Conservation (phyloP, 2,888 invertebrate genomes). For the Orthonevra nobilis region DNA sequence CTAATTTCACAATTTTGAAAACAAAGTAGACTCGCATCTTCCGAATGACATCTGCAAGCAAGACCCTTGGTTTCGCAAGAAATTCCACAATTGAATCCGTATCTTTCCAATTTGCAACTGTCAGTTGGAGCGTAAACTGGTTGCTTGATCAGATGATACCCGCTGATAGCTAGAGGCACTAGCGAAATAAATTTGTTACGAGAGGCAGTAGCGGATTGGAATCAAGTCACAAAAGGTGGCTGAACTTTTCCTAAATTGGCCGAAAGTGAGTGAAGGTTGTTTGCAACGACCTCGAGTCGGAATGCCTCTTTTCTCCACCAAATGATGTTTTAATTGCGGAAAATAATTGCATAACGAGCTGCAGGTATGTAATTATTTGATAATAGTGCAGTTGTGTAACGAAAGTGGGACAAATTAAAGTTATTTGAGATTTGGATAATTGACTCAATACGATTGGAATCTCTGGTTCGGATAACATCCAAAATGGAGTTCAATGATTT, state of each 20-base stretch:
- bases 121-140: constrained; percentile 3
- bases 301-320: background rate
- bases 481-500: too few species aligned
- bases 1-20: background rate
- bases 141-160: background rate
- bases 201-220: background rate
- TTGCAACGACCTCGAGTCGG: constrained; percentile 20
- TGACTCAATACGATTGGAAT: too few species aligned
- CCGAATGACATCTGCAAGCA: too few species aligned
- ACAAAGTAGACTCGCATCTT: constrained; percentile 7
- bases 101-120: constrained; percentile 19
- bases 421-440: too few species aligned
- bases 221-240: constrained; percentile 6
- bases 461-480: too few species aligned
- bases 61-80: constrained; percentile 8
- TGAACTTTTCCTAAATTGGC: constrained; percentile 7
- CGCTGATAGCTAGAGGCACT: background rate
- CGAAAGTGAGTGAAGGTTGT: constrained; percentile 1
- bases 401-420: too few species aligned
- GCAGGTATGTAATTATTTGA: background rate
- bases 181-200: constrained; percentile 2
- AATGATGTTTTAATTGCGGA: background rate
- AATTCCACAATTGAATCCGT: background rate
- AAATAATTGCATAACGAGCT: background rate
- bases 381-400: too few species aligned